These are phyloP conservation scores for Cylloceria caligata DNA, from an alignment of 2,888 invertebrate genomes.

Conservation along the genomic window DNA sequence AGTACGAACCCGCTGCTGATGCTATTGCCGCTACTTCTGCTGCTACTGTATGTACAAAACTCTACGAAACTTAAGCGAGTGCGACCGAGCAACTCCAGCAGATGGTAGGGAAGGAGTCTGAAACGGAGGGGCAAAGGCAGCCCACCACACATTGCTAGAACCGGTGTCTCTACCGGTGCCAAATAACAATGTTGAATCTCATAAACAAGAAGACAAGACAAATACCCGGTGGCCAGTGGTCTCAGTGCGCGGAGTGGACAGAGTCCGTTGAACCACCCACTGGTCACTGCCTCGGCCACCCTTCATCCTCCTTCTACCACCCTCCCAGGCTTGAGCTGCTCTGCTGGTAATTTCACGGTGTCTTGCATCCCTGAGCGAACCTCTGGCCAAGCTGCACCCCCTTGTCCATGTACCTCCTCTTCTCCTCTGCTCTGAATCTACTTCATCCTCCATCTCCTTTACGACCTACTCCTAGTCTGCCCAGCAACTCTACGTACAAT, in stretches of 20 bases:
- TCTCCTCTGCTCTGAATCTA: slow-evolving; percentile 41
- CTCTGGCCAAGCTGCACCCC: slow-evolving; percentile 72
- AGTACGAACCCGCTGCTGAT: slow-evolving; percentile 79
- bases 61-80: slow-evolving; percentile 57
- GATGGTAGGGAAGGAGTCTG: slow-evolving; percentile 58
- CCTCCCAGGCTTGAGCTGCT: slow-evolving; percentile 82
- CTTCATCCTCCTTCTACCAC: slow-evolving; percentile 64
- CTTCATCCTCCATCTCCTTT: slow-evolving; percentile 66
- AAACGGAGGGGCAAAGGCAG: slow-evolving; percentile 67
- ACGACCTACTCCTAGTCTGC: slow-evolving; percentile 70
- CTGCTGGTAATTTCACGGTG: slow-evolving; percentile 87
- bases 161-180: slow-evolving; percentile 84
- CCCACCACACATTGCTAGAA: slow-evolving; percentile 76
- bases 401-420: slow-evolving; percentile 47
- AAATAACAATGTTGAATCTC: slow-evolving; percentile 85
- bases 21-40: slow-evolving; percentile 45
- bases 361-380: slow-evolving; percentile 86
- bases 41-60: slow-evolving; percentile 65
- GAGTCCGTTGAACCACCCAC: slow-evolving; percentile 83
- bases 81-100: slow-evolving; percentile 40
- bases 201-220: slow-evolving; percentile 85
- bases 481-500: slow-evolving; percentile 69
- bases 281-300: slow-evolving; percentile 72
- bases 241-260: slow-evolving; percentile 83
- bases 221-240: slow-evolving; percentile 83